These are phyloP conservation scores for Prostheceraeus crozeri DNA, from an alignment of 2,888 invertebrate genomes.

Conservation along the genomic window DNA sequence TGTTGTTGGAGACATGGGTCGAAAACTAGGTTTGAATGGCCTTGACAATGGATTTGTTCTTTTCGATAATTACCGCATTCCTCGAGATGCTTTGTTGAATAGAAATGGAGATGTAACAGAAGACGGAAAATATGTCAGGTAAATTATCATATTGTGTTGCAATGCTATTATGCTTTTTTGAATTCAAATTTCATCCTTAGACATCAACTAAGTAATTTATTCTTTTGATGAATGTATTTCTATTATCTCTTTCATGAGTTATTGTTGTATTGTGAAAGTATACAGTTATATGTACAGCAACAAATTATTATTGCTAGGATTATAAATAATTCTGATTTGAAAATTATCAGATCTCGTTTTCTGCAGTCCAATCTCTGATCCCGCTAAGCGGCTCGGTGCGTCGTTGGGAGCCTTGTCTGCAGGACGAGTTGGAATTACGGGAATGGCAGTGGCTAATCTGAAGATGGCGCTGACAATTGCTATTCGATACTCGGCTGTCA, in stretches of 20 bases:
- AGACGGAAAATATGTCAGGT: slow-evolving; percentile 77
- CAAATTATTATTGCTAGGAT: too few species aligned
- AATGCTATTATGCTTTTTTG: too few species aligned
- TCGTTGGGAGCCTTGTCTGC: slow-evolving; percentile 77
- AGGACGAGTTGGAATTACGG: slow-evolving; percentile 71
- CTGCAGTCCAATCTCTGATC: too few species aligned
- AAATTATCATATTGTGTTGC: too few species aligned
- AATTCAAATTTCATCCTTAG: too few species aligned
- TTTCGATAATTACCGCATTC: slow-evolving; percentile 78
- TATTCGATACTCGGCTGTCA: slow-evolving; percentile 73
- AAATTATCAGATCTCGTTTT: slow-evolving; percentile 59
- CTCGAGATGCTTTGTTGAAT: slow-evolving; percentile 74
- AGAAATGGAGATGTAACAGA: slow-evolving; percentile 78
- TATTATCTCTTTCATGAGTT: too few species aligned
- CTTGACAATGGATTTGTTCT: slow-evolving; percentile 86
- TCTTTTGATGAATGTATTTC: too few species aligned
- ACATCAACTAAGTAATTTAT: too few species aligned
- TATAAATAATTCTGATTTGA: too few species aligned
- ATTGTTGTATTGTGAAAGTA: too few species aligned
- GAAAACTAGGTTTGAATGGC: slow-evolving; percentile 81
- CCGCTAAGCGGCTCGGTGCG: slow-evolving; percentile 71
- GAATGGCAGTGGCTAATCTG: slow-evolving; percentile 61
- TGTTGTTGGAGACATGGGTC: slow-evolving; percentile 80
- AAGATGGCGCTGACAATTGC: slow-evolving; percentile 74
- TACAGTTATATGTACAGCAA: too few species aligned